Base-by-base conservation (phyloP, 2,888 invertebrate genomes). In the Drosophila monieri region DNA sequence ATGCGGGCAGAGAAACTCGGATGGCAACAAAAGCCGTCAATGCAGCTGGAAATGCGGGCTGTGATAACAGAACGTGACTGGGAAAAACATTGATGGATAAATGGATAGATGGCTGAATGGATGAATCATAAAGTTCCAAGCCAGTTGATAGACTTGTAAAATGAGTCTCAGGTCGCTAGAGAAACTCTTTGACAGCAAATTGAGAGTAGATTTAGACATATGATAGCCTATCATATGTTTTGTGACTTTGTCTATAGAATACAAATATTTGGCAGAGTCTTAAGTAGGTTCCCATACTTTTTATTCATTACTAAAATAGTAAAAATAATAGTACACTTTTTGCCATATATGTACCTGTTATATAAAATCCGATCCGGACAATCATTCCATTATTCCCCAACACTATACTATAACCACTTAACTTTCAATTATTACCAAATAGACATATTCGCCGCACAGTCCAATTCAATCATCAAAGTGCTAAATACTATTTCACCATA, bases 401-500 rank as follows among this genome's bases (percentile, higher is more conserved):
- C 54, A 15, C 10, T 15, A 41, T 48, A 32, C 47, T 15, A 35
- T 18, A 25, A 1, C 70, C 57, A 69, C 48, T 69, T 57, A 66
- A 69, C 69, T 64, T 64, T 66, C 57, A 53, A 60, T 41, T 71
- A 68, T 68, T 68, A 68, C 62, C 39, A 43, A 51, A 71, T 52
- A 52, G 37, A 43, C 49, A 25, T n/a, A 25, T 46, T 15, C 8
- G 35, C n/a, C 58, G 32, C 44, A 58, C 44, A 44, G 27, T 58
- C 46, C 51, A 57, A 51, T 57, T 51, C 57, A 65, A 59, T 54
- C 57, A 21, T 55, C 32, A 48, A 85, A 66, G 88, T 85, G 80
- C 85, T 87, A 80, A 80, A 75, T 32, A 71, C 61, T 73, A 85
- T 80, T 85, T 77, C 74, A 64, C 46, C 66, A 81, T 47, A 18